Evolutionary conservation across 2,888 invertebrate genomes (phyloP), one percentile per base, ranked within the genome.

Genomic region (Blastobasis lacticolella): DNA sequence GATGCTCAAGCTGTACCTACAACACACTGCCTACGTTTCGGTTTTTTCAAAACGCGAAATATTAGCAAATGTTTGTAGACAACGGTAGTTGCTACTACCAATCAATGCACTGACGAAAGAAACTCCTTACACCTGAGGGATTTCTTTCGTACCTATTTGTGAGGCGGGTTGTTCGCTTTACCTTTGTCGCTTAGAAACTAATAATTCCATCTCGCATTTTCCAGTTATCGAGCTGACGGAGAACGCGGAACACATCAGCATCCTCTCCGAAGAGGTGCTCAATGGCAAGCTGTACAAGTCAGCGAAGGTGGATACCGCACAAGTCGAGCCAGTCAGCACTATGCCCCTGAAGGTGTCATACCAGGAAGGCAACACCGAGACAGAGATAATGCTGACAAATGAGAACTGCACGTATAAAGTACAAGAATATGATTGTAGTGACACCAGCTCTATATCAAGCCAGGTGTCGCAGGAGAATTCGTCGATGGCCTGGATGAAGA

Each of bases 201-300:
- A 23, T 23, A 1, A 23, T 23, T 23, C 23, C 23, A 23, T 23
- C 23, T 23, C 3, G 23, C 23, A 23, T 23, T 2, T 84, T 84
- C 1, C 78, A 92, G 92, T 93, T 45, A 92, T 93, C 54, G 92
- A 93, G 71, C 59, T 91, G 47, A 89, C 91, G 3, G 92, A 92
- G 66, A 87, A 88, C 40, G 82, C 81, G 0, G 76, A 85, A 10
- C 75, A 87, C 59, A 88, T 92, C 48, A 73, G 77, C 4, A 56
- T 78, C 40, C 71, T 93, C 42, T 82, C 90, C 46, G 79, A 89
- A 59, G 82, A 90, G 47, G 90, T 90, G 7, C 82, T 89, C 56
- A 93, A 93, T 64, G 93, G 93, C 0, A 90, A 91, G 65, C 10
- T 81, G 7, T 82, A 71, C 59, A 86, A 88, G 68, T 76, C 81